These are phyloP conservation scores for Gryllus longicercus DNA, from an alignment of 2,888 invertebrate species.

Conservation along the genomic window DNA sequence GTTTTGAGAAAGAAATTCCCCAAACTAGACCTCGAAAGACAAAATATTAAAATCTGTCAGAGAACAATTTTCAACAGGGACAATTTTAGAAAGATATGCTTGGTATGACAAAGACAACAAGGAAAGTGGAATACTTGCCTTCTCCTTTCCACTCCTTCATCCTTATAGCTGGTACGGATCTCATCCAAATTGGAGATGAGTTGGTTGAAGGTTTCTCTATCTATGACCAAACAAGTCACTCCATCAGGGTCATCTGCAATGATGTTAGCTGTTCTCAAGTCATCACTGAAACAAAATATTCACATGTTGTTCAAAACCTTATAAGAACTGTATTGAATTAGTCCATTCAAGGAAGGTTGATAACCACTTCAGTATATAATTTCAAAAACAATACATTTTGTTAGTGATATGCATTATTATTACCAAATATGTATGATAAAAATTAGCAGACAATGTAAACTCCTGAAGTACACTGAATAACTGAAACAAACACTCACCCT, in stretches of 20 bases:
- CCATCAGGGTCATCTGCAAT: constrained; percentile 90
- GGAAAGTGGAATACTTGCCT: constrained; percentile 56
- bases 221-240: constrained; percentile 91
- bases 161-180: constrained; percentile 86
- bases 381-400: not conserved
- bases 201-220: constrained; percentile 94
- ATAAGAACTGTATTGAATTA: not conserved
- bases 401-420: not conserved
- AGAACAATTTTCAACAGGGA: not conserved
- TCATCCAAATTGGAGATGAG: constrained; percentile 91
- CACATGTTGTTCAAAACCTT: not conserved
- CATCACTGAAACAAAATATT: constrained; percentile 66
- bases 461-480: constrained; percentile 27
- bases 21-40: no score
- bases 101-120: not conserved
- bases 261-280: constrained; percentile 93
- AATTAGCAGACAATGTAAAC: not conserved
- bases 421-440: not conserved
- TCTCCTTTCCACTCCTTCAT: constrained; percentile 74
- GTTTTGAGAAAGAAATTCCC: no score
- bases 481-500: constrained; percentile 60
- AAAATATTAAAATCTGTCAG: not conserved
- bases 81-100: not conserved
- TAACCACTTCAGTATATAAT: not conserved
- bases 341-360: not conserved